These are phyloP conservation scores for Psococerastis gibbosa DNA, from an alignment of 2,888 invertebrate species.

Conservation along the genomic window DNA sequence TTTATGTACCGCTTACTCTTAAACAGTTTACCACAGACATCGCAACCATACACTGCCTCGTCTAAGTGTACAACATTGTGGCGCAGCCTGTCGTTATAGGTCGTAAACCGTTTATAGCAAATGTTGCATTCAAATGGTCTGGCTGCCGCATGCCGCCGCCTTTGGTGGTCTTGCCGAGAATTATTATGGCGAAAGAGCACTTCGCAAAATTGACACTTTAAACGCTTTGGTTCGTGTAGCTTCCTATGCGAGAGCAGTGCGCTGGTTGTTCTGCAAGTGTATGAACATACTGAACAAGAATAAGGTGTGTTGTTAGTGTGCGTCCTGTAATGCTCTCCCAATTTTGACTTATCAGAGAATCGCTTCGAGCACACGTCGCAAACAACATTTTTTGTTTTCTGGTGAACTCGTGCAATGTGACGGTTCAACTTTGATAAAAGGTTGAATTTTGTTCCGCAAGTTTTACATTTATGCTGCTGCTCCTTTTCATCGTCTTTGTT, in stretches of 20 bases:
- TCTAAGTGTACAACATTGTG: constrained; percentile 24
- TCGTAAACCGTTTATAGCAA: constrained; percentile 29
- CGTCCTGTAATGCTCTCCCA: constrained; percentile 13
- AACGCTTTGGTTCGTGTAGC: constrained; percentile 10
- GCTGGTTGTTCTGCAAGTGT: constrained; percentile 11
- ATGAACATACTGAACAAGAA: constrained; percentile 14
- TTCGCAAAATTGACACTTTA: constrained; percentile 17
- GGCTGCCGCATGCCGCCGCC: constrained; percentile 10
- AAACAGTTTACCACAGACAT: constrained; percentile 4
- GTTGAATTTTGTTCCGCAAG: too few relatives aligned
- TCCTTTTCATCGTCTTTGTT: too few relatives aligned
- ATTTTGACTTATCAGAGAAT: constrained; percentile 12
- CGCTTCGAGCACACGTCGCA: constrained; percentile 6
- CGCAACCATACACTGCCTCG: constrained; percentile 2
- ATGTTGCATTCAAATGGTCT: constrained; percentile 25
- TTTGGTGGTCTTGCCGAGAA: not conserved
- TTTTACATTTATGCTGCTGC: too few relatives aligned
- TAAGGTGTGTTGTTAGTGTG: constrained; percentile 14
- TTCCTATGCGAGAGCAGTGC: constrained; percentile 13
- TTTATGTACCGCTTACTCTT: constrained; percentile 8
- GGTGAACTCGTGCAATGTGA: constrained; percentile 6
- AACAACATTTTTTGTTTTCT: not conserved
- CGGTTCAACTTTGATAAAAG: not conserved
- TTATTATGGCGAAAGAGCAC: constrained; percentile 17
- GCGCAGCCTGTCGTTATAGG: constrained; percentile 28